These are phyloP conservation scores for Theonella swinhoei DNA, from an alignment of 37 sponge, comb jelly and placozoan genomes.

Conservation along the genomic window DNA sequence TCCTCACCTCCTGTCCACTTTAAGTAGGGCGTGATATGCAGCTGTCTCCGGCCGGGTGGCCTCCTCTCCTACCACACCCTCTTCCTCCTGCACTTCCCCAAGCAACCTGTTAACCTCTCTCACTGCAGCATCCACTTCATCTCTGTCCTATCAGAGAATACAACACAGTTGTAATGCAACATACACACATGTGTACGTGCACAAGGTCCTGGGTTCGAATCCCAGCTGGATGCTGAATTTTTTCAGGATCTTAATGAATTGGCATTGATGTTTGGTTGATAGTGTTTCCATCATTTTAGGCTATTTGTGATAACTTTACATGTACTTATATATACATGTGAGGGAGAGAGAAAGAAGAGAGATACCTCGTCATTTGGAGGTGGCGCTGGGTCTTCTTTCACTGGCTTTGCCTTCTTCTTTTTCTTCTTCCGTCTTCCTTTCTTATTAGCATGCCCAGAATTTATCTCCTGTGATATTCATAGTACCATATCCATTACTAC, in stretches of 20 bases:
- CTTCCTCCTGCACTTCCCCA: slow-evolving; percentile 24
- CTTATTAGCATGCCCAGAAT: not conserved
- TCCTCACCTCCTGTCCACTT: slow-evolving; percentile 81
- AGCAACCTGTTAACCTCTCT: slow-evolving; percentile 65
- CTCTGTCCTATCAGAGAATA: slow-evolving; percentile 15
- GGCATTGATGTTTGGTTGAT: no score
- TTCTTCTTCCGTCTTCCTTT: slow-evolving; percentile 56
- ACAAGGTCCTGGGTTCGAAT: no score
- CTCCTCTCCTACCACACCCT: not conserved
- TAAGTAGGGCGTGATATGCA: slow-evolving; percentile 25
- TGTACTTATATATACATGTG: no score
- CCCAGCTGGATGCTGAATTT: no score
- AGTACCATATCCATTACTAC: no score
- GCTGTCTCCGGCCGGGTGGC: not conserved
- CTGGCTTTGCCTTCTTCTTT: slow-evolving; percentile 47
- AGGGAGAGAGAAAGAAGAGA: no score
- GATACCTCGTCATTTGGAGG: no score
- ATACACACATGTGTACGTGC: no score
- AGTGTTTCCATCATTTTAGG: no score
- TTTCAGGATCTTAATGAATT: no score
- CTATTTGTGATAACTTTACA: no score
- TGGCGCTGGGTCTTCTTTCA: not conserved
- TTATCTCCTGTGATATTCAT: not conserved
- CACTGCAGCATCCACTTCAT: slow-evolving; percentile 72
- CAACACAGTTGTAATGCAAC: no score